Evolutionary conservation across 2,797 vertebrate species (phyloP).

Genomic region (Parotocinclus haroldoi): DNA sequence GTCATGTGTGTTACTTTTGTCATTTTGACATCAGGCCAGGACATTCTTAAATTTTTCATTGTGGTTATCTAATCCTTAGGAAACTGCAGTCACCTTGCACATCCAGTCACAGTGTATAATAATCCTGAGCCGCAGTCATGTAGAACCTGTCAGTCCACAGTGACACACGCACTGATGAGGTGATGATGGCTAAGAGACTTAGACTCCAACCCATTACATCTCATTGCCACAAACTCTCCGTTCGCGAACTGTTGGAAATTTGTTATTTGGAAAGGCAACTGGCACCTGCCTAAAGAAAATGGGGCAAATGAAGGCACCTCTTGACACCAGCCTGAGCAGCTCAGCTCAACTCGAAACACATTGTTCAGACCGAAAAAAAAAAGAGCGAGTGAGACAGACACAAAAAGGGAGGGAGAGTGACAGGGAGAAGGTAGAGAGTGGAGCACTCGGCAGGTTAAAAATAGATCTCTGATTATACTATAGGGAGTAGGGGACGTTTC

Average conservation of each 20-base stretch:
- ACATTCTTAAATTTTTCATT: background rate
- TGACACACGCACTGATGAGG: background rate
- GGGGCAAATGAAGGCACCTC: conserved; percentile 10
- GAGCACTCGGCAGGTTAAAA: conserved; percentile 16
- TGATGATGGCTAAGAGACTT: background rate
- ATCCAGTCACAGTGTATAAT: background rate
- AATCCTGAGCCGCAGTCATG: background rate
- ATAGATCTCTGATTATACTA: conserved; percentile 31
- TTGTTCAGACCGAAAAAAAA: background rate
- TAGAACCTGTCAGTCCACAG: background rate
- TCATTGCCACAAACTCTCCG: background rate
- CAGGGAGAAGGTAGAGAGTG: background rate
- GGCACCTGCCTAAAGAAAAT: conserved; percentile 3
- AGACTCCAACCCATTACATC: background rate
- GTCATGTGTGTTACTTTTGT: background rate
- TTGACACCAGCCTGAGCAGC: conserved; percentile 22
- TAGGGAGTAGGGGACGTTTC: conserved; percentile 18
- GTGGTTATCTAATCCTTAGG: background rate
- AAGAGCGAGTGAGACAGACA: background rate
- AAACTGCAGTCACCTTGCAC: background rate
- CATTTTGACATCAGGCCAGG: background rate
- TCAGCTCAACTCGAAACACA: conserved; percentile 13
- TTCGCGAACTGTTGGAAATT: background rate
- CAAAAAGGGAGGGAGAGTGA: conserved; percentile 1
- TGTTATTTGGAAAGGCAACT: conserved; percentile 6